Evolutionary conservation across 2,888 invertebrate species (phyloP), one percentile per base, ranked within the genome.

Genomic region (Elysia crispata): DNA sequence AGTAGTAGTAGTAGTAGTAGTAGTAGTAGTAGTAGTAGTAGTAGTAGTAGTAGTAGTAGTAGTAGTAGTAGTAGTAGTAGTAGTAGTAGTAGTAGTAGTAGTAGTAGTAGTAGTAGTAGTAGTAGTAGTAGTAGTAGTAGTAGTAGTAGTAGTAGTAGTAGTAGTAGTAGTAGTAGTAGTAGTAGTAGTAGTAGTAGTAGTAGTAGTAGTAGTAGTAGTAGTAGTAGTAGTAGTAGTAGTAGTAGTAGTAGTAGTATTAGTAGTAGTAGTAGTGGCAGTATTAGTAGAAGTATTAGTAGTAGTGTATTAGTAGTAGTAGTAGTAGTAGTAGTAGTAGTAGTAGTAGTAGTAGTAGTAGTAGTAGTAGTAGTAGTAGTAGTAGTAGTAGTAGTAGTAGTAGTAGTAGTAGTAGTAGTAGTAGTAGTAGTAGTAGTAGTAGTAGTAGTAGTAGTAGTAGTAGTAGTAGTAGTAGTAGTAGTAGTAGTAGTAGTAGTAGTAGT

Each of bases 21-120:
- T 54, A 54, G 54, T 54, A 54, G 54, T 54, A 54, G 54, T 54
- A 54, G 54, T 54, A 54, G 54, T 54, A 54, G 54, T 54, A 54
- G 54, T 54, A 54, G 54, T 54, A 54, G 54, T 54, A 54, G 54
- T 54, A 54, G 54, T 54, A 54, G 54, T 54, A 54, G 54, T 54
- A 54, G 54, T 54, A 54, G 54, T 54, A 54, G 54, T 54, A 54
- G 54, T 54, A 54, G 54, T 54, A 54, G 54, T 54, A 54, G 54
- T 54, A 54, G 54, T 54, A 54, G 54, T 54, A 54, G 54, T 54
- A 54, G 54, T 54, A 54, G 54, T 54, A 54, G 54, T 54, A 54
- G 54, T 54, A 54, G 54, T 54, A 54, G 54, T 54, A 54, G 54
- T 54, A 54, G 54, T 54, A 54, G 54, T 54, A 54, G 54, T 54